These are phyloP conservation scores for Hemiscyllium ocellatum DNA, from an alignment of 2,113 vertebrate genomes.

Conservation along the genomic window DNA sequence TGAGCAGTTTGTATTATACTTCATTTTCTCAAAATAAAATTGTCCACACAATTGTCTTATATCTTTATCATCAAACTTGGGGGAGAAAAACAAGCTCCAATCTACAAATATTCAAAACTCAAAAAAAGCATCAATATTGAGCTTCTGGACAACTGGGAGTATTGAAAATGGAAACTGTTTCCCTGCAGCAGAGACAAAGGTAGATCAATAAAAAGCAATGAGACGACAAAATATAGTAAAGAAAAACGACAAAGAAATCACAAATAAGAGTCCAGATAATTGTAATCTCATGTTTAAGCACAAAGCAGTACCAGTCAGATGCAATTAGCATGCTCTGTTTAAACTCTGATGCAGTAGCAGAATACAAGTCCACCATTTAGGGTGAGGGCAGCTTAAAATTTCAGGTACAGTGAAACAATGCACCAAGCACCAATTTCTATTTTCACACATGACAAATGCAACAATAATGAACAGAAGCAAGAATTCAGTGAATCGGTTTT, in stretches of 20 bases:
- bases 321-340: neutral
- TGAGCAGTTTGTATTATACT: neutral
- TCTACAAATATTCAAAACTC: neutral
- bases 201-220: neutral
- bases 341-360: neutral
- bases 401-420: slow-evolving; percentile 16
- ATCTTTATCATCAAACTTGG: neutral
- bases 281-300: neutral
- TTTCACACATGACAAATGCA: neutral
- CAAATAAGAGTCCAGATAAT: neutral
- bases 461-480: neutral
- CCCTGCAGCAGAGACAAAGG: neutral
- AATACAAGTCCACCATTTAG: neutral
- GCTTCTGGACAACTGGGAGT: neutral
- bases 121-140: neutral
- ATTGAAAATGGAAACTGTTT: neutral
- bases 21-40: neutral
- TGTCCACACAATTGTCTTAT: neutral
- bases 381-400: slow-evolving; percentile 14
- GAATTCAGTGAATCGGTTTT: neutral
- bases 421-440: neutral
- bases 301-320: neutral
- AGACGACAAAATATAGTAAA: neutral
- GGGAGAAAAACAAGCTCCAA: neutral
- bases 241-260: neutral